Evolutionary conservation across 2,113 vertebrate genomes (phyloP).

Genomic region (Orycteropus afer): DNA sequence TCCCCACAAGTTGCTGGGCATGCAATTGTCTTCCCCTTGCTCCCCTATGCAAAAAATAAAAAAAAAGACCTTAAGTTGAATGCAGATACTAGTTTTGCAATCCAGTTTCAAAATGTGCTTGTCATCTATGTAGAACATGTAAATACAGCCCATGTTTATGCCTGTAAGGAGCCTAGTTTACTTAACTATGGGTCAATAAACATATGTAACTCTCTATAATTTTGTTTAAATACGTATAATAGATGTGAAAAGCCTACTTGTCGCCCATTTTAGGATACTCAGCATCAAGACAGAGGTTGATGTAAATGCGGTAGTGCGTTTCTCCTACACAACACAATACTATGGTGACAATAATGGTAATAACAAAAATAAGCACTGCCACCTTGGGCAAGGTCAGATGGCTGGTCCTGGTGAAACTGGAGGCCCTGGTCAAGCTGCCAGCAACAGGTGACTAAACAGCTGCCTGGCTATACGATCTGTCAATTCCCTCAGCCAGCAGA

Average conservation of each 20-base stretch:
- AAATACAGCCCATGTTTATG: not conserved
- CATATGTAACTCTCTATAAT: not conserved
- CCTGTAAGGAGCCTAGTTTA: not conserved
- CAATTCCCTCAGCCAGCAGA: conserved; percentile 26
- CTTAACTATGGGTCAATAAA: not conserved
- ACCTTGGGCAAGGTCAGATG: conserved; percentile 39
- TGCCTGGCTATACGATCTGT: not conserved
- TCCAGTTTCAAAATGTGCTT: conserved; percentile 8
- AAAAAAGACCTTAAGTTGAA: not conserved
- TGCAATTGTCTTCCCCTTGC: not conserved
- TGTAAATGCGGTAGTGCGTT: not conserved
- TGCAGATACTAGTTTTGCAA: not conserved
- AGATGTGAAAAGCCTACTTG: not conserved
- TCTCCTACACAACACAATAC: not conserved
- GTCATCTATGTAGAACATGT: not conserved
- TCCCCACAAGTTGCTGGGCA: not conserved
- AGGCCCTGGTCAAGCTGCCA: not conserved
- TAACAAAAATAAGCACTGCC: not conserved
- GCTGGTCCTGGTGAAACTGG: not conserved
- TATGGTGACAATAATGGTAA: not conserved
- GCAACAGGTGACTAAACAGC: conserved; percentile 46
- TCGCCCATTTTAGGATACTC: not conserved
- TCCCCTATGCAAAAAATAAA: not conserved
- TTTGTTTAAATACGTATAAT: not conserved
- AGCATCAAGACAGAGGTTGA: not conserved